Conservation (phyloP, 2,113 vertebrate species). For the Pandion haliaetus region DNA sequence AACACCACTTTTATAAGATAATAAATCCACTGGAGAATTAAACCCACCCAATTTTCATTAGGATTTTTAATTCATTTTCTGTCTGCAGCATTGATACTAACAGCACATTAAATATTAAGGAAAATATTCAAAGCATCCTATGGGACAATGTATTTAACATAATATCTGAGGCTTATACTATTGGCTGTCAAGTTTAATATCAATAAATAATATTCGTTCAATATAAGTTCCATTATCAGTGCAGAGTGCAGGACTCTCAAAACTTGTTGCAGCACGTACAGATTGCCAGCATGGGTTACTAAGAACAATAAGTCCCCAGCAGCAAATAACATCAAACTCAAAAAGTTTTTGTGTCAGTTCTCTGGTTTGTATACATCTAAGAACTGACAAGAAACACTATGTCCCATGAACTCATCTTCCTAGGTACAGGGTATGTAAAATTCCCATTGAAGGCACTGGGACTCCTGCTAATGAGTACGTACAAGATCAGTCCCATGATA, state of each 20-base stretch:
- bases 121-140: not conserved
- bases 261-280: not conserved
- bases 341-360: not conserved
- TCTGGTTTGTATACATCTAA: not conserved
- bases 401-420: not conserved
- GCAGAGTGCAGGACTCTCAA: not conserved
- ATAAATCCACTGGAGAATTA: not conserved
- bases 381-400: not conserved
- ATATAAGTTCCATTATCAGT: not conserved
- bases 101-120: not conserved
- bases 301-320: not conserved
- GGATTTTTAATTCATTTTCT: not conserved
- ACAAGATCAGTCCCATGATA: not conserved
- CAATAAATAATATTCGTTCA: constrained; percentile 5
- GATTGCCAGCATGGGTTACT: not conserved
- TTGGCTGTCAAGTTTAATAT: not conserved
- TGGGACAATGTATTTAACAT: not conserved
- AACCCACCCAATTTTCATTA: not conserved
- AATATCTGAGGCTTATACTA: not conserved
- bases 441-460: not conserved
- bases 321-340: not conserved
- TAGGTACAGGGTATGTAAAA: not conserved
- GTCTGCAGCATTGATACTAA: not conserved
- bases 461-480: not conserved
- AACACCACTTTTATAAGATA: not conserved